These are phyloP conservation scores for Hirundichthys speculiger DNA, from an alignment of 2,113 vertebrate species.

Conservation along the genomic window DNA sequence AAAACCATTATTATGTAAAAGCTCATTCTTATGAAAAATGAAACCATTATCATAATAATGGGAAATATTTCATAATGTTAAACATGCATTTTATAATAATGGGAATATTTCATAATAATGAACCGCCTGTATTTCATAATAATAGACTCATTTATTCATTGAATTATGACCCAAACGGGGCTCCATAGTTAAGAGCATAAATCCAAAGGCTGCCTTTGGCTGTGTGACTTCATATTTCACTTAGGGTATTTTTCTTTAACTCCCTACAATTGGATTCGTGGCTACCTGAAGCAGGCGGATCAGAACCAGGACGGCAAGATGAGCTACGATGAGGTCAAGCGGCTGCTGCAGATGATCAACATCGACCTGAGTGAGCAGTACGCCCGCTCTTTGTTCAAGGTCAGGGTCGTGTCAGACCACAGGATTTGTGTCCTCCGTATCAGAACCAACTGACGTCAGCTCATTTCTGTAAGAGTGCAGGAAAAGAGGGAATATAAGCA, in stretches of 20 bases:
- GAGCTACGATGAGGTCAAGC: conserved; percentile 93
- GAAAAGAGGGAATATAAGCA: conserved; percentile 1
- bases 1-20: too few species aligned
- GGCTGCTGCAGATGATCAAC: conserved; percentile 93
- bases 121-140: too few species aligned
- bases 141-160: too few species aligned
- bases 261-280: conserved; percentile 86
- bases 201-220: too few species aligned
- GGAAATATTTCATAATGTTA: too few species aligned
- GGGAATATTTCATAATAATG: too few species aligned
- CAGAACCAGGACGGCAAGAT: conserved; percentile 94
- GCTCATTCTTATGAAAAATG: too few species aligned
- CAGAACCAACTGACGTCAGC: background rate
- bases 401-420: conserved; percentile 48
- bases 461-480: background rate
- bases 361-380: conserved; percentile 92
- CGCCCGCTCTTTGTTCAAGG: conserved; percentile 91
- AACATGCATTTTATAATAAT: too few species aligned
- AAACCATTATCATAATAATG: too few species aligned
- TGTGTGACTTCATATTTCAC: background rate
- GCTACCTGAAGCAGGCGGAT: conserved; percentile 90
- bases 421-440: background rate
- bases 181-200: too few species aligned
- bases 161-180: too few species aligned
- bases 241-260: conserved; percentile 67